Percentiles rank a stretch among this genome's conserved stretches.
Conservation (phyloP, 2,113 vertebrate genomes). For the Pontoporia blainvillei region DNA sequence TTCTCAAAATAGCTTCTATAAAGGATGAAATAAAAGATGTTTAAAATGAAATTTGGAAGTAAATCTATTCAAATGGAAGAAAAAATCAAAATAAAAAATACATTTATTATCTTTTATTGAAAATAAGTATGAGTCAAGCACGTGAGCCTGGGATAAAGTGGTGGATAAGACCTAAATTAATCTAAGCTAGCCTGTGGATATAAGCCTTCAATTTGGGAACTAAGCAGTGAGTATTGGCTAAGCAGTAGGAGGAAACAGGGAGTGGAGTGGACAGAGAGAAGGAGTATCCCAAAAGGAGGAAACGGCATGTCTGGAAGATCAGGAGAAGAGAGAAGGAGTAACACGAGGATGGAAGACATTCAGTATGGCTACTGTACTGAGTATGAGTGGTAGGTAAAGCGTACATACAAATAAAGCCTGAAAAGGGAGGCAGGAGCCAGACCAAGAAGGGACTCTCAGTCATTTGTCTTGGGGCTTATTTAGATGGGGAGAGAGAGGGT, state of each 20-base stretch:
- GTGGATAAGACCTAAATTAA: neutral
- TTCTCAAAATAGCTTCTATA: neutral
- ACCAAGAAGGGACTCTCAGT: neutral
- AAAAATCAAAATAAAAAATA: conserved; percentile 1
- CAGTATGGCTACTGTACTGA: neutral
- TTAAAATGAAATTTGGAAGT: conserved; percentile 26
- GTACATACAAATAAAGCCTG: neutral
- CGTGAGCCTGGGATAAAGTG: neutral
- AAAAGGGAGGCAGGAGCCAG: neutral
- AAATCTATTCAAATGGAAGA: neutral
- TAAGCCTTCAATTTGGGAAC: neutral
- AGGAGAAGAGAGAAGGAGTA: neutral
- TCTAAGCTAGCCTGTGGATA: neutral
- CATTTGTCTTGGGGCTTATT: neutral
- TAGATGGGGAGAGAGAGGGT: neutral
- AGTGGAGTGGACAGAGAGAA: too few species aligned
- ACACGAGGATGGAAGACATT: neutral
- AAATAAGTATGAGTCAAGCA: neutral
- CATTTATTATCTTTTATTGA: neutral
- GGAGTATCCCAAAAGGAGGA: neutral
- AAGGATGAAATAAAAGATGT: neutral
- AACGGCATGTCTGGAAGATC: neutral
- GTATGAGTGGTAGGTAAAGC: neutral
- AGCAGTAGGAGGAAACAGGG: neutral
- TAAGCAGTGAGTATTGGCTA: neutral